Evolutionary conservation across 2,797 vertebrate species (phyloP).

Genomic region (Alauda arvensis): DNA sequence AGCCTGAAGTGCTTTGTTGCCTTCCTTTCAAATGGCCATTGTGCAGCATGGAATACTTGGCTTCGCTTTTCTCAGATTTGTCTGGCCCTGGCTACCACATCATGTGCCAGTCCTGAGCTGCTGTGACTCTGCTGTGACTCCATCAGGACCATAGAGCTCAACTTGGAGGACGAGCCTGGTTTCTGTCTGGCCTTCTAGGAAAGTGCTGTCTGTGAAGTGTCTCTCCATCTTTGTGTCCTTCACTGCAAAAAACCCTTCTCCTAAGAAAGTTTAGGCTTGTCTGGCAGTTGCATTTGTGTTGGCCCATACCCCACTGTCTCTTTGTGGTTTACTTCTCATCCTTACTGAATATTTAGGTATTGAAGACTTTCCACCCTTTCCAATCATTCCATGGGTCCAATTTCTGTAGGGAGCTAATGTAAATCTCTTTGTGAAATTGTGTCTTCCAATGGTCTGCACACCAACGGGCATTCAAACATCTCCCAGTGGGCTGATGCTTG

Average conservation of each 20-base stretch:
- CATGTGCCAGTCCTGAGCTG: neutral
- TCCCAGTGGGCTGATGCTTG: neutral
- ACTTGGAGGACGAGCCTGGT: accelerated
- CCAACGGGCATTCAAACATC: neutral
- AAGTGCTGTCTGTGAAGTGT: accelerated
- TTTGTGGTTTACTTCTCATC: neutral
- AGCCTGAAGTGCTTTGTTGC: neutral
- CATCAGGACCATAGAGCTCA: neutral
- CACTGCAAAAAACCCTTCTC: neutral
- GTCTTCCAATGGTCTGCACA: neutral
- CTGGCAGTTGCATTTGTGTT: neutral
- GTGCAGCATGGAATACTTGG: neutral
- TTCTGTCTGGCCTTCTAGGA: neutral
- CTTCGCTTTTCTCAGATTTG: neutral
- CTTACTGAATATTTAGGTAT: neutral
- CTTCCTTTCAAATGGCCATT: neutral
- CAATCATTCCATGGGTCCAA: neutral
- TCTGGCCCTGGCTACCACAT: neutral
- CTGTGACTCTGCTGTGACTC: neutral
- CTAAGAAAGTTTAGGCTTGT: neutral
- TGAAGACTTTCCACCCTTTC: neutral
- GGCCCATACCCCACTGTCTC: neutral
- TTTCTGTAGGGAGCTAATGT: neutral
- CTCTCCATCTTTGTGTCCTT: neutral
- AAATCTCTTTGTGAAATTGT: neutral